These are phyloP conservation scores for Isurus oxyrinchus DNA, from an alignment of 2,113 vertebrate species.

Conservation along the genomic window DNA sequence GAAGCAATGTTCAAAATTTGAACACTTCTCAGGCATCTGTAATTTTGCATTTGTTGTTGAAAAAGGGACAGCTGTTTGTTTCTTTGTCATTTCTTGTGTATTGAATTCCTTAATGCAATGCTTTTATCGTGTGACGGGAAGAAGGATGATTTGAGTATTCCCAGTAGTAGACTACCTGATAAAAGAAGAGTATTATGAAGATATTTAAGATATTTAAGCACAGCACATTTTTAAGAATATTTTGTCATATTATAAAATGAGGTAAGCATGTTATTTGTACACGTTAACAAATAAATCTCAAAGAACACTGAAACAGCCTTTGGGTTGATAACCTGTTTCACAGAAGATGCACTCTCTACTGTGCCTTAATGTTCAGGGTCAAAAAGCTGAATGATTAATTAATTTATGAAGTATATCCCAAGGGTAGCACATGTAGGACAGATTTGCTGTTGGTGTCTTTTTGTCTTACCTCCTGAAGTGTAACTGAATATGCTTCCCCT, in stretches of 20 bases:
- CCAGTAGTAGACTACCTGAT: not conserved
- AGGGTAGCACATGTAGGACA: conserved; percentile 1
- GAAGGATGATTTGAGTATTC: not conserved
- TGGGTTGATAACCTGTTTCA: not conserved
- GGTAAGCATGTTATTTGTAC: not conserved
- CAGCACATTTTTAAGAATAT: not conserved
- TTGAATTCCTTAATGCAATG: not conserved
- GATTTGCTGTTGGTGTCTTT: not conserved
- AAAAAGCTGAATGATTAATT: not conserved
- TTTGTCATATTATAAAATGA: not conserved
- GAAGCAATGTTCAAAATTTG: not conserved
- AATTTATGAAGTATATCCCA: not conserved
- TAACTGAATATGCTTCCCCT: not conserved
- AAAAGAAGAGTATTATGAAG: not conserved
- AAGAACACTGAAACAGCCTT: not conserved
- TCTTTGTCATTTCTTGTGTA: not conserved
- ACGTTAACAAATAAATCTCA: not conserved
- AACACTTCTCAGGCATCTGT: not conserved
- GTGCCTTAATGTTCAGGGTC: not conserved
- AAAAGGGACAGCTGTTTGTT: not conserved
- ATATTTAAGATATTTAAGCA: not conserved
- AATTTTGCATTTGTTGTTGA: not conserved
- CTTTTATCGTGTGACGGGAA: not conserved
- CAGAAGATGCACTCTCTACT: not conserved
- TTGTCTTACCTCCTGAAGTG: not conserved